Base-by-base conservation (phyloP, 2,113 vertebrate genomes). In the Lepisosteus oculatus region DNA sequence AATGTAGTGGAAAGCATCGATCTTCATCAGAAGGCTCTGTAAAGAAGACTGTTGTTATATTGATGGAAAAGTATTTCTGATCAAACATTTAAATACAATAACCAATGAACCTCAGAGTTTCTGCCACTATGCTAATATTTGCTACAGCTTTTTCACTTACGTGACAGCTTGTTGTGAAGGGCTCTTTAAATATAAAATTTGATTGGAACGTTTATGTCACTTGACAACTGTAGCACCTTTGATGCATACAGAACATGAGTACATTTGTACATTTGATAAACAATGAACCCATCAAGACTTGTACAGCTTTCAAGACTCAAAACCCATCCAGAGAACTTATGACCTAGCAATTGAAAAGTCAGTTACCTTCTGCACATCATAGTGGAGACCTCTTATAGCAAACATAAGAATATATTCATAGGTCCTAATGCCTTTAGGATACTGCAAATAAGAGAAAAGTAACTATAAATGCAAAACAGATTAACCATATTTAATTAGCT, bases 21-120 rank as follows among this genome's bases (percentile, higher is more conserved):
- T 94, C 83, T 94, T 94, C 93, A 94, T 94, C 74, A 94, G 88
- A 45, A 93, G 89, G 62, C 91, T 92, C 93, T 94, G 79, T 59
- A 42, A 59, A 45, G 65, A 13, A 68, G 56, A n/a, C 56, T 12
- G n/a, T 59, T 8, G 5, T 6, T 6, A 1, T 12, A 59, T 59
- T 59, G n/a, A 59, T 59, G n/a, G 7, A 13, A 14, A 59, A 14
- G 13, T 13, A 59, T 59, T 14, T 59, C 11, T 59, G 3, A 14
- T 14, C n/a, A 59, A 4, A 8, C n/a, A 1, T 59, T 14, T 13
- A n/a, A 14, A 12, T 13, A n/a, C n/a, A 29, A 29, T 29, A 29
- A 29, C 29, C 29, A 29, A 29, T 29, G 29, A 29, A 29, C 29
- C 29, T 29, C 29, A 29, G 29, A 29, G 29, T 29, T 29, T 29